phyloP scores from a whole-genome alignment of 2,888 invertebrate species.

The Caenorhabditis sp. region DNA sequence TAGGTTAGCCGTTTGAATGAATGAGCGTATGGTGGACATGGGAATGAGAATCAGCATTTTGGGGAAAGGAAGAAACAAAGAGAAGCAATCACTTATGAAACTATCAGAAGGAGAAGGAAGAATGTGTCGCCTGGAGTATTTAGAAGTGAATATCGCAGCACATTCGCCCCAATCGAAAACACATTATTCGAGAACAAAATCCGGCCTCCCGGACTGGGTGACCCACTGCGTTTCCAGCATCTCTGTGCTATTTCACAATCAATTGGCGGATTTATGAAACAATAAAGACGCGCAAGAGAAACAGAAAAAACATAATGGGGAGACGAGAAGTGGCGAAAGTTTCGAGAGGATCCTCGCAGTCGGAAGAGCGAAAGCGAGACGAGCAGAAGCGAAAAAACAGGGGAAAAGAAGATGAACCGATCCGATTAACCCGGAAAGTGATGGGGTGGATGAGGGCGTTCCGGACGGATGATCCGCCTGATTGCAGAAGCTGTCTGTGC shows the following conservation, averaged over 20 bases:
- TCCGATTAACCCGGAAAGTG: conserved; percentile 24
- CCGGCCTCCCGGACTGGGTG: conserved; percentile 13
- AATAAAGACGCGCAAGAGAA: conserved; percentile 41
- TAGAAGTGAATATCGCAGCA: conserved; percentile 25
- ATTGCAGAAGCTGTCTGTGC: conserved; percentile 3
- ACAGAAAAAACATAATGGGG: conserved; percentile 22
- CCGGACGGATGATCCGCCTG: conserved; percentile 10
- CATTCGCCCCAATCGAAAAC: conserved; percentile 19
- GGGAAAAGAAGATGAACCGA: conserved; percentile 24
- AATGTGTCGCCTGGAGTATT: conserved; percentile 18
- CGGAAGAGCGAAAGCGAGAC: conserved; percentile 32
- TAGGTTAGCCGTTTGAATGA: too few relatives aligned
- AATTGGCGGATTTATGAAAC: conserved; percentile 58
- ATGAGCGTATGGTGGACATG: too few relatives aligned
- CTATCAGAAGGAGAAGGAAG: too few relatives aligned
- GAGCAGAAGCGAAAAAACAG: conserved; percentile 40
- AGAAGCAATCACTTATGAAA: too few relatives aligned
- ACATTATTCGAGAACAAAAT: conserved; percentile 31
- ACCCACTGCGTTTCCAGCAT: conserved; percentile 23
- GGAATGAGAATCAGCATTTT: too few relatives aligned
- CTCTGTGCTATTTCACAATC: conserved; percentile 19
- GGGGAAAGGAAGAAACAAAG: neutral
- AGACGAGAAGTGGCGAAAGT: conserved; percentile 27
- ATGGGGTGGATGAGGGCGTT: neutral
- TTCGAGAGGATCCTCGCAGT: conserved; percentile 15